Evolutionary conservation across 2,797 vertebrate genomes (phyloP).

Genomic region (Esox masquinongy): DNA sequence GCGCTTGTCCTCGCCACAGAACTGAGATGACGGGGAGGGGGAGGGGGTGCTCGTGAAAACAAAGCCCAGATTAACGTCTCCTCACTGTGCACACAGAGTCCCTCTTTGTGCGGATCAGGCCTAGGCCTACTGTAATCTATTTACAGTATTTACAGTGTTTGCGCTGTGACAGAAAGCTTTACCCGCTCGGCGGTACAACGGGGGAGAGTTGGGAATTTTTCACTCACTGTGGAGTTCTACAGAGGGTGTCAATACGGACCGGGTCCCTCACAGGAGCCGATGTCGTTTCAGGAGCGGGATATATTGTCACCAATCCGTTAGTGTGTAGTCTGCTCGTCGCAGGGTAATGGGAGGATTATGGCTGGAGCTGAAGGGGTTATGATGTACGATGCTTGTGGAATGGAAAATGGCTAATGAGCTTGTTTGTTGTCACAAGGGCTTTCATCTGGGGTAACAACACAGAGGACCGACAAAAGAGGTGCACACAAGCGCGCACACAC

Average conservation of each 20-base stretch:
- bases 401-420: conserved; percentile 6
- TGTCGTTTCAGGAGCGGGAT: conserved; percentile 37
- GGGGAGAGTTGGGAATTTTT: conserved; percentile 47
- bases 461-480: not conserved
- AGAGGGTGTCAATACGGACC: conserved; percentile 46
- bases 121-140: conserved; percentile 62
- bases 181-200: conserved; percentile 31
- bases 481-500: not conserved
- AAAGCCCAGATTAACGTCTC: conserved; percentile 69
- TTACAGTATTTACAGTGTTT: conserved; percentile 63
- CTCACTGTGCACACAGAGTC: conserved; percentile 48
- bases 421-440: not conserved
- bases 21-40: conserved; percentile 47
- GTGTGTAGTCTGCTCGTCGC: conserved; percentile 30
- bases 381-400: conserved; percentile 10
- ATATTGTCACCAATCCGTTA: conserved; percentile 28
- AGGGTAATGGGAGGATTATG: conserved; percentile 39
- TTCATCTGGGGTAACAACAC: conserved; percentile 1
- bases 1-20: conserved; percentile 48
- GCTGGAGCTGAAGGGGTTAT: conserved; percentile 27
- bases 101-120: conserved; percentile 54
- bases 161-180: conserved; percentile 53
- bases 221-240: conserved; percentile 38
- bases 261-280: conserved; percentile 30
- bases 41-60: conserved; percentile 59